Evolutionary conservation across 2,888 invertebrate genomes (phyloP), one percentile per base, ranked within the genome.

Genomic region (Drosophila emarginata): DNA sequence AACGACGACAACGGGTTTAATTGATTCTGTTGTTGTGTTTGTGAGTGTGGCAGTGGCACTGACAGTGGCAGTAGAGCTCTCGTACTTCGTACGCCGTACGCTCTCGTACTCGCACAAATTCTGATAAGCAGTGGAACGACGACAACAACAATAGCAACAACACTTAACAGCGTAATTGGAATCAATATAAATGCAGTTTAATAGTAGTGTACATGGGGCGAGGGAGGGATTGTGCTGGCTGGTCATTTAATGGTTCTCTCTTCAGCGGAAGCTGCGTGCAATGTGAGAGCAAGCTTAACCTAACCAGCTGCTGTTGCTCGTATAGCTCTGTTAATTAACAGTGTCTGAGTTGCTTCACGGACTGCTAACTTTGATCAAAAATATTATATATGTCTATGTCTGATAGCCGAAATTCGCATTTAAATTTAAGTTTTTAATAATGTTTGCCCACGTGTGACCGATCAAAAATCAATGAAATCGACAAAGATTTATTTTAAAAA

Each of bases 1-100:
- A 59, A 61, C 68, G 64, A 68, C 73, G 73, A 73, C 83, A 81
- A 81, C 80, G 83, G 80, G 82, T 81, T 81, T 81, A 81, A 81
- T 81, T 84, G 79, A 76, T 72, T 74, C 76, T 69, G 56, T 63
- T 81, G 4, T 32, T 32, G 78, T 79, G 52, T 80, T 67, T 69
- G 79, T 84, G 76, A 81, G 45, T 45, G 45, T 45, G 45, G 45
- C 45, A 45, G 45, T 21, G 12, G 45, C 45, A 45, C 45, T 45
- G 12, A 45, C 45, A 21, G 45, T 45, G 45, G 73, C 63, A 39
- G 15, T 59, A 67, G 64, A 26, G 72, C 63, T 64, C 69, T 74
- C 45, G 21, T 21, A 26, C 26, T 1, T 1, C 26, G 26, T 26
- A 26, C 26, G 26, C 5, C 6, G 26, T 26, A 32, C 32, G 72